A percentile compares a stretch with the other conserved stretches of the same genome.
phyloP scores from a whole-genome alignment of 2,888 invertebrate species.

The Antheraea yamamai region DNA sequence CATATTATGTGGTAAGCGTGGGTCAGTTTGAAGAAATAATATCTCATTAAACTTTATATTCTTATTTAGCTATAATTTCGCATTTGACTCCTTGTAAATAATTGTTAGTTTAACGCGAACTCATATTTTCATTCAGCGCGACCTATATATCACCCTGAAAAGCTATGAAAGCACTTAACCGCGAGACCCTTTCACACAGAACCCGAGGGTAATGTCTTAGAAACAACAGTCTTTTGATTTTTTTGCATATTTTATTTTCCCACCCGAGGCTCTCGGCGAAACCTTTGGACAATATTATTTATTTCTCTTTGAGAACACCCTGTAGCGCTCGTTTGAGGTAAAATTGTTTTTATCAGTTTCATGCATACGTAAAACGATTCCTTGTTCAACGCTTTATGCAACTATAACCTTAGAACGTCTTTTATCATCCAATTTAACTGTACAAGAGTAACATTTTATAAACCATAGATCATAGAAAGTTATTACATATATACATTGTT shows the following conservation, averaged over 20 bases:
- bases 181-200: constrained; percentile 34
- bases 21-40: not conserved
- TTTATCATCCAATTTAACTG: not conserved
- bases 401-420: not conserved
- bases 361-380: constrained; percentile 10
- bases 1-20: too few species aligned
- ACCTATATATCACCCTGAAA: constrained; percentile 29
- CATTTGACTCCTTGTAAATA: not conserved
- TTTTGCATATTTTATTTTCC: constrained; percentile 35
- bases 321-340: constrained; percentile 14
- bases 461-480: not conserved
- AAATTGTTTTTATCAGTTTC: constrained; percentile 16
- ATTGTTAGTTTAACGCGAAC: not conserved
- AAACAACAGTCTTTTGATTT: constrained; percentile 46
- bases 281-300: constrained; percentile 36
- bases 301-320: constrained; percentile 26
- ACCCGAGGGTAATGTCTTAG: constrained; percentile 36
- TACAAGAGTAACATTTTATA: not conserved
- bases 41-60: not conserved
- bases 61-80: not conserved
- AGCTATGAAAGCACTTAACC: constrained; percentile 43
- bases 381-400: not conserved
- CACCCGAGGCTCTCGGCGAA: constrained; percentile 28
- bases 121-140: not conserved
- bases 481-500: too few species aligned